These are phyloP conservation scores for Mus caroli DNA, from an alignment of 2,797 vertebrate genomes.

Conservation along the genomic window DNA sequence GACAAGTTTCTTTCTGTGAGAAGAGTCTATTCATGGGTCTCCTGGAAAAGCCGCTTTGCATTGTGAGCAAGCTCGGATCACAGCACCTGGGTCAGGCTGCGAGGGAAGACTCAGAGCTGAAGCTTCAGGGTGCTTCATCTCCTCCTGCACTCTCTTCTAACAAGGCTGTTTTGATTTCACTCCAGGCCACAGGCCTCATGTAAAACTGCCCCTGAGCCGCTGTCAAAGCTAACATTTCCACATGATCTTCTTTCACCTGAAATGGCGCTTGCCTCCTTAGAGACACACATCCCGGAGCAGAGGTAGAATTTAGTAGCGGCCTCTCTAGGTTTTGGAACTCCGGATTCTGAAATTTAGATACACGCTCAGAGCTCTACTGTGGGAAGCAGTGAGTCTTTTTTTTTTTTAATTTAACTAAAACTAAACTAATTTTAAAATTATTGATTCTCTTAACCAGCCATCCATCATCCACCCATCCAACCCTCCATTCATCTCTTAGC, in stretches of 20 bases:
- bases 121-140: neutral
- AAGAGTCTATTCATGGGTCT: conserved; percentile 31
- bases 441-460: neutral
- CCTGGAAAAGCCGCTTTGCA: neutral
- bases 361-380: neutral
- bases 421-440: neutral
- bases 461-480: neutral
- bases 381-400: conserved; percentile 17
- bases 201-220: conserved; percentile 27
- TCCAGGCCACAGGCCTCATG: neutral
- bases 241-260: conserved; percentile 38
- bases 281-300: conserved; percentile 34
- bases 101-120: neutral
- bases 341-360: neutral
- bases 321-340: neutral
- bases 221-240: conserved; percentile 36
- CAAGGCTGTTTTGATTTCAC: conserved; percentile 14
- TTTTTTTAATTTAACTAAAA: conserved; percentile 27
- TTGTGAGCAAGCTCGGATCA: neutral
- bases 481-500: neutral
- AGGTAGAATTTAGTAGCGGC: conserved; percentile 44
- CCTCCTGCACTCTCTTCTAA: neutral
- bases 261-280: conserved; percentile 52
- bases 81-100: neutral
- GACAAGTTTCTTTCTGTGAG: conserved; percentile 25